phyloP scores from a whole-genome alignment of 2,888 invertebrate genomes.

The Herminia tarsipennalis region DNA sequence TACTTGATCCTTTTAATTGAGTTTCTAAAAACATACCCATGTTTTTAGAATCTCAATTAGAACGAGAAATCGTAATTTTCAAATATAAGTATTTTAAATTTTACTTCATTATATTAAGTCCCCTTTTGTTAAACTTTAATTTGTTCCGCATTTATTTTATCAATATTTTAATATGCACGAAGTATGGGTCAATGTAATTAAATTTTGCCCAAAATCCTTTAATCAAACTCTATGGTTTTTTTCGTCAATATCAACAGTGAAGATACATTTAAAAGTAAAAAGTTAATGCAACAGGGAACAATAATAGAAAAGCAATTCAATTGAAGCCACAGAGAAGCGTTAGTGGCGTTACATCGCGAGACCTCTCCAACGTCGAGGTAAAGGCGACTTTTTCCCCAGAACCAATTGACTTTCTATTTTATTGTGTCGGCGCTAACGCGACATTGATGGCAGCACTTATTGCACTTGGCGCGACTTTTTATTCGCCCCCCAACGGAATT shows the following conservation, averaged over 20 bases:
- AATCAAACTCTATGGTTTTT: not conserved
- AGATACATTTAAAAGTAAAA: conserved; percentile 15
- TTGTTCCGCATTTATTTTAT: no score
- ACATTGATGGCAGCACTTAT: conserved; percentile 81
- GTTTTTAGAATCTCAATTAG: no score
- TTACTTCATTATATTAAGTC: no score
- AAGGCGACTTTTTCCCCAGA: conserved; percentile 56
- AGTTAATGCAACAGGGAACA: conserved; percentile 32
- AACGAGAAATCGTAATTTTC: no score
- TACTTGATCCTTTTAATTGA: no score
- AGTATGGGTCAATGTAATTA: no score
- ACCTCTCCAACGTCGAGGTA: conserved; percentile 37
- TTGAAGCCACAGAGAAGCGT: conserved; percentile 23
- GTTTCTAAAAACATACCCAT: no score
- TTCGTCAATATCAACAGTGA: not conserved
- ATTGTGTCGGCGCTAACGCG: conserved; percentile 80
- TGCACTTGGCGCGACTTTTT: conserved; percentile 74
- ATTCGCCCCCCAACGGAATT: conserved; percentile 61
- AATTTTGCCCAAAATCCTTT: no score
- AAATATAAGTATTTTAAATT: no score
- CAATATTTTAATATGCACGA: no score
- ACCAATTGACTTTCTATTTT: conserved; percentile 80
- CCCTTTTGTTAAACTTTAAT: no score
- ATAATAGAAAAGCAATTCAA: conserved; percentile 38
- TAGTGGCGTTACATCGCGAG: conserved; percentile 27